A percentile compares a stretch with the other conserved stretches of the same genome.
Evolutionary conservation across 2,888 invertebrate species (phyloP).

Genomic region (Drosophila picticornis): DNA sequence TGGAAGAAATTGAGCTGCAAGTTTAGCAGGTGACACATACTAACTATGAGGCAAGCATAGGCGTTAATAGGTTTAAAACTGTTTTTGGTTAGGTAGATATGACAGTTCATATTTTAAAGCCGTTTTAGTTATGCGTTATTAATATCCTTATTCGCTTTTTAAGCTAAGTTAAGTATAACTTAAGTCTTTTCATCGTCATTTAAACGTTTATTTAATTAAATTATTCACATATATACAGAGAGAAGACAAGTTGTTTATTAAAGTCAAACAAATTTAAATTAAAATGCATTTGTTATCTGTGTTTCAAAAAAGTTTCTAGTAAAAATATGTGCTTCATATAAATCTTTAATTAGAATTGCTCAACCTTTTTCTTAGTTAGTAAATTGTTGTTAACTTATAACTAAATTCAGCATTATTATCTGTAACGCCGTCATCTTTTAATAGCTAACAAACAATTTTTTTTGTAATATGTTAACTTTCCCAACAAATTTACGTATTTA

Average conservation of each 20-base stretch:
- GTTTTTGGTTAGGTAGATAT: background rate
- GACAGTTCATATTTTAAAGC: background rate
- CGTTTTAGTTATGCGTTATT: background rate
- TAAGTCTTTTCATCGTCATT: background rate
- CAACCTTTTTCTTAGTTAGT: background rate
- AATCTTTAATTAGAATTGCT: background rate
- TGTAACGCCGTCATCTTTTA: background rate
- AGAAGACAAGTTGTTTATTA: background rate
- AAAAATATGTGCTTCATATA: background rate
- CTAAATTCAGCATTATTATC: background rate
- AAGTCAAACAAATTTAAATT: background rate
- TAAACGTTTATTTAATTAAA: background rate
- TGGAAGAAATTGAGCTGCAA: conserved; percentile 45
- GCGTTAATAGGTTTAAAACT: conserved; percentile 13
- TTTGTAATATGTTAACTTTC: background rate
- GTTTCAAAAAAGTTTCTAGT: background rate
- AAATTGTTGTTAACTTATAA: background rate
- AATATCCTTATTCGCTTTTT: too few species aligned
- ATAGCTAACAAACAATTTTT: background rate
- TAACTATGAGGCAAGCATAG: conserved; percentile 18
- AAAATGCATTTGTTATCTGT: background rate
- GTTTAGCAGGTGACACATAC: conserved; percentile 43
- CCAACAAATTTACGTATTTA: background rate
- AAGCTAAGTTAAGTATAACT: too few species aligned
- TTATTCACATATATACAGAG: background rate